These are phyloP conservation scores for Prostheceraeus crozeri DNA, from an alignment of 2,888 invertebrate genomes.

Conservation along the genomic window DNA sequence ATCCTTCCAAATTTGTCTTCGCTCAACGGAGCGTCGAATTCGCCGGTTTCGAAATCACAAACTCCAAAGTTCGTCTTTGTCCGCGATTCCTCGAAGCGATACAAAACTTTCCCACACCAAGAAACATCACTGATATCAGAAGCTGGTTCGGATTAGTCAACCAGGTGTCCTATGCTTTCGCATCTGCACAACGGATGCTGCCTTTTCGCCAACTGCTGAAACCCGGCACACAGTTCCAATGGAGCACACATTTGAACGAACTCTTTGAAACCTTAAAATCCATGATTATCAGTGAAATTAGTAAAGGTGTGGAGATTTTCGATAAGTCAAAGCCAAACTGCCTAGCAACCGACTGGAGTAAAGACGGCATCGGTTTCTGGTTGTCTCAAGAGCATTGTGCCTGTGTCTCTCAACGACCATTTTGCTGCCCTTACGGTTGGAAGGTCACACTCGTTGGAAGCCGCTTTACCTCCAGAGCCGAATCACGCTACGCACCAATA, in stretches of 20 bases:
- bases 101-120: conserved; percentile 6
- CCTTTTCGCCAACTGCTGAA: conserved; percentile 44
- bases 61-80: conserved; percentile 3
- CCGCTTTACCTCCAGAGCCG: conserved; percentile 16
- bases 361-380: conserved; percentile 38
- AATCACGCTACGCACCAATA: conserved; percentile 20
- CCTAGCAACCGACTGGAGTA: conserved; percentile 45
- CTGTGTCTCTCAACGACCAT: not conserved
- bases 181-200: conserved; percentile 41
- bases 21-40: conserved; percentile 42
- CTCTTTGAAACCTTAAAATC: conserved; percentile 34
- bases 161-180: conserved; percentile 3
- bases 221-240: conserved; percentile 33
- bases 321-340: conserved; percentile 43
- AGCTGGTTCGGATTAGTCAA: not conserved
- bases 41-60: conserved; percentile 44
- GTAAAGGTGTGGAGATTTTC: conserved; percentile 43
- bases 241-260: not conserved
- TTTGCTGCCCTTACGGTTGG: conserved; percentile 9
- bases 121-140: conserved; percentile 15
- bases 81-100: conserved; percentile 13
- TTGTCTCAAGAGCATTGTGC: conserved; percentile 42
- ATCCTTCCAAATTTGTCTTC: conserved; percentile 44
- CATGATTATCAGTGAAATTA: conserved; percentile 34
- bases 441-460: conserved; percentile 23